Conservation (phyloP, 1,140 invertebrate genomes). For the Cyclina sinensis region DNA sequence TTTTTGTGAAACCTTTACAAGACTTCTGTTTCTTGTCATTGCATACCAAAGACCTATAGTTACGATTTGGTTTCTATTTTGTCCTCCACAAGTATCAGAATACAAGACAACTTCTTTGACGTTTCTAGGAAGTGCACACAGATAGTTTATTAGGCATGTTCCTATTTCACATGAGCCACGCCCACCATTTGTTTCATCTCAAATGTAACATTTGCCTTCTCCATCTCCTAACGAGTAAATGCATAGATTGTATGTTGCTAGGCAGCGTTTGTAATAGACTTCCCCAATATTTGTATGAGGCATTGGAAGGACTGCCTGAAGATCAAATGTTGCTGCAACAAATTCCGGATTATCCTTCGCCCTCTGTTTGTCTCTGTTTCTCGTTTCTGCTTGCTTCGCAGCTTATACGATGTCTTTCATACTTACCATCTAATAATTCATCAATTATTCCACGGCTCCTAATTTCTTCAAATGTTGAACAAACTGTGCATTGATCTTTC, state of each 20-base stretch:
- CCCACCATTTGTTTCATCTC: slow-evolving; percentile 61
- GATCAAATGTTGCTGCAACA: slow-evolving; percentile 59
- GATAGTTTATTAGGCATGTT: slow-evolving; percentile 29
- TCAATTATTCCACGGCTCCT: slow-evolving; percentile 30
- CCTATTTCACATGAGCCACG: slow-evolving; percentile 64
- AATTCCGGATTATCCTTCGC: slow-evolving; percentile 13
- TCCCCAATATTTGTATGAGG: slow-evolving; percentile 22
- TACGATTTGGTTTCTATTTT: slow-evolving; percentile 67
- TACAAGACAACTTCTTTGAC: slow-evolving; percentile 62
- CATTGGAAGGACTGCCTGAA: slow-evolving; percentile 63
- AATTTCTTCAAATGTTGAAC: slow-evolving; percentile 38
- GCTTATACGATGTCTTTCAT: slow-evolving; percentile 17
- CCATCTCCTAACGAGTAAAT: slow-evolving; percentile 55
- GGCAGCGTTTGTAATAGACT: slow-evolving; percentile 65
- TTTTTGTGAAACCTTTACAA: slow-evolving; percentile 14
- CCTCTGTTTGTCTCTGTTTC: slow-evolving; percentile 52
- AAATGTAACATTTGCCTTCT: slow-evolving; percentile 64
- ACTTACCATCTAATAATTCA: slow-evolving; percentile 1
- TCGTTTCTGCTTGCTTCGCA: slow-evolving; percentile 47
- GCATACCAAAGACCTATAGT: background rate
- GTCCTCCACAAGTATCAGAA: slow-evolving; percentile 69
- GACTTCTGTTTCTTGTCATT: background rate
- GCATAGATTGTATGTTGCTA: slow-evolving; percentile 66
- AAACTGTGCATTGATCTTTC: slow-evolving; percentile 62
- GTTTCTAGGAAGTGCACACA: background rate